These are phyloP conservation scores for Steinernema scapterisci DNA, from an alignment of 2,888 invertebrate species.

Conservation along the genomic window DNA sequence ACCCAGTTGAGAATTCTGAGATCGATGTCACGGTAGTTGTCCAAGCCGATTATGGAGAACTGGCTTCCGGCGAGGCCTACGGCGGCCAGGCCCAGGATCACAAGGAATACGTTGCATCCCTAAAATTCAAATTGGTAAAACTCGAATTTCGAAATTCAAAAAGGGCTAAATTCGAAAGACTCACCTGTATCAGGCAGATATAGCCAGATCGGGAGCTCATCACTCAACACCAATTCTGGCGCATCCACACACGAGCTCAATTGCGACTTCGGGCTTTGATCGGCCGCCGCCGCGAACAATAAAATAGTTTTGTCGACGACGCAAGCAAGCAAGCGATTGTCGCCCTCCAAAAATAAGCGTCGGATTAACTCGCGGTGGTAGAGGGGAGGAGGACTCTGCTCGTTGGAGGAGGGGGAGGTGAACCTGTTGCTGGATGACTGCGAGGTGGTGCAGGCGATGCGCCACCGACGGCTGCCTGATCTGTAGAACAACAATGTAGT, in stretches of 20 bases:
- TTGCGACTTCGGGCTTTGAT: background rate
- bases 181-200: constrained; percentile 59
- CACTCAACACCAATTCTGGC: background rate
- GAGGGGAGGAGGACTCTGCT: background rate
- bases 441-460: too few relatives aligned
- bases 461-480: background rate
- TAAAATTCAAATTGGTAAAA: too few relatives aligned
- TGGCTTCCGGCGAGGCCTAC: constrained; percentile 63
- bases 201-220: constrained; percentile 37
- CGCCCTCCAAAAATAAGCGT: constrained; percentile 32
- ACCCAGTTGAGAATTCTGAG: constrained; percentile 63
- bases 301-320: constrained; percentile 26
- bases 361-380: constrained; percentile 17
- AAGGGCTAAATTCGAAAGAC: constrained; percentile 4
- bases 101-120: constrained; percentile 61
- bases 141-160: background rate
- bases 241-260: background rate
- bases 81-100: constrained; percentile 58
- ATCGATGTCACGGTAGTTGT: constrained; percentile 66
- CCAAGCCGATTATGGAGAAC: constrained; percentile 62
- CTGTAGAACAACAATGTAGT: background rate
- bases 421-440: too few relatives aligned
- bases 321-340: background rate
- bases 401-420: background rate
- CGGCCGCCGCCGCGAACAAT: background rate